A percentile compares a stretch with the other conserved stretches of the same genome.
These are phyloP conservation scores for Bothrops jararaca DNA, from an alignment of 2,113 vertebrate genomes.

Conservation along the genomic window DNA sequence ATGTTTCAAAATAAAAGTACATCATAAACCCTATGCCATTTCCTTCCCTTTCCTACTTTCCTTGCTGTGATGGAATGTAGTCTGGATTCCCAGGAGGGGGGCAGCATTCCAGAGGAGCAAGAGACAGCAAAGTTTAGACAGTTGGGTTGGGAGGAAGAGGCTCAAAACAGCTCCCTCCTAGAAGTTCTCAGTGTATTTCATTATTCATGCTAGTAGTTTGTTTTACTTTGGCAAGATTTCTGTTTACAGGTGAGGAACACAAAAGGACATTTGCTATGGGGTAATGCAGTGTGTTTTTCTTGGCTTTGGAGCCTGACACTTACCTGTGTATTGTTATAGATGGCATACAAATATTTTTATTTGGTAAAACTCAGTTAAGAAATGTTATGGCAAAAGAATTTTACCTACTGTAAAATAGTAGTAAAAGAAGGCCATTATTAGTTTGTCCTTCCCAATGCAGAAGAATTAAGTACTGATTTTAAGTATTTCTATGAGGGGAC, in stretches of 20 bases:
- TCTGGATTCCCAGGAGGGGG: too few relatives aligned
- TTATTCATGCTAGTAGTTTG: too few relatives aligned
- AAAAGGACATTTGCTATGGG: too few relatives aligned
- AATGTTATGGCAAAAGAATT: background rate
- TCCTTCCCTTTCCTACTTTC: background rate
- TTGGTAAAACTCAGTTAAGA: background rate
- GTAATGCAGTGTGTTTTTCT: too few relatives aligned
- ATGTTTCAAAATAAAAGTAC: background rate
- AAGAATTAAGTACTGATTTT: background rate
- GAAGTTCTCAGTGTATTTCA: too few relatives aligned
- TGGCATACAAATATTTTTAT: background rate
- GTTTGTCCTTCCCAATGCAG: background rate
- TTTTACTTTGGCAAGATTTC: too few relatives aligned
- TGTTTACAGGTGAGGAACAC: too few relatives aligned
- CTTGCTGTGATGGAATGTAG: too few relatives aligned
- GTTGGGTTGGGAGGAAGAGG: too few relatives aligned
- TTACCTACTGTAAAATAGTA: background rate
- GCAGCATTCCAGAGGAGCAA: too few relatives aligned
- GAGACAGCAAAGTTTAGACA: too few relatives aligned
- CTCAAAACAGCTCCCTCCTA: too few relatives aligned
- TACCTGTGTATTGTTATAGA: background rate
- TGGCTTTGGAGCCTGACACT: background rate
- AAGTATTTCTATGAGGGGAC: background rate
- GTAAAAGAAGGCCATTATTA: background rate
- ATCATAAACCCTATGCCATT: background rate